Evolutionary conservation across 2,113 vertebrate species (phyloP).

Genomic region (Procavia capensis): DNA sequence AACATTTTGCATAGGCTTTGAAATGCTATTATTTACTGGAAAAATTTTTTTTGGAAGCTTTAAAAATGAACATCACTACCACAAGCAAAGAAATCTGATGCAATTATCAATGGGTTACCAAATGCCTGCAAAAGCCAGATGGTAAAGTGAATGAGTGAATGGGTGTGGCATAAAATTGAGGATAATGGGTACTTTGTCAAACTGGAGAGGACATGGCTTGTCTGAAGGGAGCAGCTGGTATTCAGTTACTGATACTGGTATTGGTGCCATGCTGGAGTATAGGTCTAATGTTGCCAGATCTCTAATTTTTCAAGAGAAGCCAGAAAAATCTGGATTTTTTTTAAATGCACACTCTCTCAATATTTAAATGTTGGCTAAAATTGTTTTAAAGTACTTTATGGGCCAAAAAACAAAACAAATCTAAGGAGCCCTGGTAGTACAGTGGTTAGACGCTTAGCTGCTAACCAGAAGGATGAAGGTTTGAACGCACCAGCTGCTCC

Average conservation of each 20-base stretch:
- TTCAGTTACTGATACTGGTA: background rate
- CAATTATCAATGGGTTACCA: background rate
- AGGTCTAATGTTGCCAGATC: conserved; percentile 52
- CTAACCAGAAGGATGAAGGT: background rate
- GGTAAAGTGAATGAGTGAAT: background rate
- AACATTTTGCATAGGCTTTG: background rate
- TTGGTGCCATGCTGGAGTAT: background rate
- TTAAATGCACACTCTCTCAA: background rate
- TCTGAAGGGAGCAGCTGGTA: conserved; percentile 47
- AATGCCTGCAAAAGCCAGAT: background rate
- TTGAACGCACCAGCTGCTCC: background rate
- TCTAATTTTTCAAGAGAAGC: conserved; percentile 40
- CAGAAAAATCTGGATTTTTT: conserved; percentile 45
- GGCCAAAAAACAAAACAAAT: background rate
- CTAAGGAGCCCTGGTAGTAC: too few species aligned
- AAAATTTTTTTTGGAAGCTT: conserved; percentile 26
- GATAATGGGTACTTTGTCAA: background rate
- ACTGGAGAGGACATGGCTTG: conserved; percentile 38
- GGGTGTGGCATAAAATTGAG: background rate
- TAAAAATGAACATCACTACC: background rate
- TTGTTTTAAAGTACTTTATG: conserved; percentile 51
- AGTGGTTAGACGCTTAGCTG: too few species aligned
- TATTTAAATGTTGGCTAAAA: conserved; percentile 41
- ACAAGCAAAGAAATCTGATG: background rate
- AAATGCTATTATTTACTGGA: conserved; percentile 6